Evolutionary conservation across 2,797 vertebrate species (phyloP).

Genomic region (Linurgus olivaceus): DNA sequence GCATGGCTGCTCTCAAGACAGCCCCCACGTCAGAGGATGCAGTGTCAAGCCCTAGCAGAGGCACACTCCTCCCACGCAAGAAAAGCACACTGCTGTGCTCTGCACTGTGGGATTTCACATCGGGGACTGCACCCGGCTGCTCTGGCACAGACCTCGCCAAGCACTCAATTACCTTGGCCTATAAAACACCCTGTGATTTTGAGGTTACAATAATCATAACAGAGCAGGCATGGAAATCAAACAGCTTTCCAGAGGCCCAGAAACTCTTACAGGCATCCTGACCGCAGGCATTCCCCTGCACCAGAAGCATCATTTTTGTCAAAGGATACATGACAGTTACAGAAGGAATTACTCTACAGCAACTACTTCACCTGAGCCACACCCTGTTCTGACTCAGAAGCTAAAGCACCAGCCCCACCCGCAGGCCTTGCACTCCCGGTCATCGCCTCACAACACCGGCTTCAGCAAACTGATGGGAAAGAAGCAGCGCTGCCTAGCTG

Average conservation of each 20-base stretch:
- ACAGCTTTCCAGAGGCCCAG: neutral
- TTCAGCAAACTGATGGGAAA: rapidly evolving
- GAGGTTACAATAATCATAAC: neutral
- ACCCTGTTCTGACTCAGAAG: neutral
- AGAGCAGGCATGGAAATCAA: neutral
- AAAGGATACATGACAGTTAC: neutral
- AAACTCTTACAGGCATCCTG: neutral
- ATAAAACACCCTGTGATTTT: neutral
- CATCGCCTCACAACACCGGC: neutral
- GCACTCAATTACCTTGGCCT: neutral
- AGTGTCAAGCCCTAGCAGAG: neutral
- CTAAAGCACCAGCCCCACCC: neutral
- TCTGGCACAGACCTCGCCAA: neutral
- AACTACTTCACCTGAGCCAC: neutral
- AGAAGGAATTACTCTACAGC: neutral
- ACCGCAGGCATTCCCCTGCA: neutral
- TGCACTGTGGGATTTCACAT: rapidly evolving
- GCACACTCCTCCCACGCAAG: rapidly evolving
- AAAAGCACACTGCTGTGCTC: rapidly evolving
- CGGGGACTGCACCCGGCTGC: rapidly evolving
- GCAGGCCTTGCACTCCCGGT: rapidly evolving
- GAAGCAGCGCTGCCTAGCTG: neutral
- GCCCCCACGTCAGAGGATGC: rapidly evolving
- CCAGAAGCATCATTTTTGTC: neutral
- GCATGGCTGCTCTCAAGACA: neutral